phyloP scores from a whole-genome alignment of 2,888 invertebrate species.

The Pollenia angustigena region DNA sequence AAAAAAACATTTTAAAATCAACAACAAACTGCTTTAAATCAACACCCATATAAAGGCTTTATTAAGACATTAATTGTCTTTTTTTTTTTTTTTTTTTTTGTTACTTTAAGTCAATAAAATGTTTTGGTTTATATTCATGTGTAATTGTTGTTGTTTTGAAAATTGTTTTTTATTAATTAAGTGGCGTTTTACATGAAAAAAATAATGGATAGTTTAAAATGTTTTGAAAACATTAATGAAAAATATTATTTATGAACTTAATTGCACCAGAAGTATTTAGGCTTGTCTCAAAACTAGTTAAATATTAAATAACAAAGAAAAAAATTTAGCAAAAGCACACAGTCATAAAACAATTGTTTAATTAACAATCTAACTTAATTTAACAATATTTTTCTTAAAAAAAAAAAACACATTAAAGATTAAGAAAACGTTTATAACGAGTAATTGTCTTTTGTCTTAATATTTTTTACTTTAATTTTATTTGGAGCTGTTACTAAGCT shows the following conservation, averaged over 20 bases:
- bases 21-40: slow-evolving; percentile 67
- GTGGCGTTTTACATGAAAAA: neutral
- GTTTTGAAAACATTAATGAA: slow-evolving; percentile 28
- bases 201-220: neutral
- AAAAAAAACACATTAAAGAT: no score
- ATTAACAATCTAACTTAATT: no score
- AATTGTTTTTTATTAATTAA: neutral
- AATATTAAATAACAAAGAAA: no score
- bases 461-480: no score
- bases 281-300: no score
- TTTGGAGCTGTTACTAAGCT: no score
- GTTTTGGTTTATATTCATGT: slow-evolving; percentile 37
- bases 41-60: slow-evolving; percentile 72
- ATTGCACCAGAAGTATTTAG: slow-evolving; percentile 41
- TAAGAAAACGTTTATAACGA: no score
- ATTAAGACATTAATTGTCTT: slow-evolving; percentile 72
- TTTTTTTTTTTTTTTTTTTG: neutral
- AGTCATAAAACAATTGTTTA: no score
- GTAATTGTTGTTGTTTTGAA: slow-evolving; percentile 9
- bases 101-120: slow-evolving; percentile 63
- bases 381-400: no score
- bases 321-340: no score
- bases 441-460: no score
- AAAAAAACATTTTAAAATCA: slow-evolving; percentile 17
- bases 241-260: slow-evolving; percentile 46